Evolutionary conservation across 2,797 vertebrate genomes (phyloP).

Genomic region (Argya squamiceps): DNA sequence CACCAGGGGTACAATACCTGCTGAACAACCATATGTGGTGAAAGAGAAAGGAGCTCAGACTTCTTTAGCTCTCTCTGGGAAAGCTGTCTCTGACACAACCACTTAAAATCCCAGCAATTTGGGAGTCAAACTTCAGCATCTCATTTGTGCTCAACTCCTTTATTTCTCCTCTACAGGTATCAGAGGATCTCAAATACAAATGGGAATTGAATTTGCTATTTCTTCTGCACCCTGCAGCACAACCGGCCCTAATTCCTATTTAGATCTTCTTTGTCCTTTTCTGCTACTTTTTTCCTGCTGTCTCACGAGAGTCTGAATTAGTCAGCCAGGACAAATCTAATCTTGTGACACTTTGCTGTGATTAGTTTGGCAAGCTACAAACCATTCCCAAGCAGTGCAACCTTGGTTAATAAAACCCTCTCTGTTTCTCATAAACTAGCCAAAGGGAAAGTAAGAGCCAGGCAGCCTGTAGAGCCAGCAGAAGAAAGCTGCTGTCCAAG

Average conservation of each 20-base stretch:
- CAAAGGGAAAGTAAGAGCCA: background rate
- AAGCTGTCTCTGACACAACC: background rate
- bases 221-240: background rate
- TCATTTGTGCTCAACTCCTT: background rate
- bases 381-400: background rate
- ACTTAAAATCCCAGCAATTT: background rate
- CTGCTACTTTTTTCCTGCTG: background rate
- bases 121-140: background rate
- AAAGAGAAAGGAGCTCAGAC: background rate
- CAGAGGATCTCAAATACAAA: background rate
- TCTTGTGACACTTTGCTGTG: background rate
- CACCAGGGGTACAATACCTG: background rate
- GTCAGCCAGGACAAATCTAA: constrained; percentile 27
- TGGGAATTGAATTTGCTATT: fast-evolving
- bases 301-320: background rate
- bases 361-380: constrained; percentile 32
- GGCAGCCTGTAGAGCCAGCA: background rate
- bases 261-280: background rate
- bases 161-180: background rate
- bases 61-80: background rate
- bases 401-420: constrained; percentile 38
- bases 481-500: background rate
- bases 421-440: constrained; percentile 11
- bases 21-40: background rate
- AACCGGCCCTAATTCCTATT: background rate